Conservation (phyloP, 2,888 invertebrate species). For the Drosophila quasianomalipes region DNA sequence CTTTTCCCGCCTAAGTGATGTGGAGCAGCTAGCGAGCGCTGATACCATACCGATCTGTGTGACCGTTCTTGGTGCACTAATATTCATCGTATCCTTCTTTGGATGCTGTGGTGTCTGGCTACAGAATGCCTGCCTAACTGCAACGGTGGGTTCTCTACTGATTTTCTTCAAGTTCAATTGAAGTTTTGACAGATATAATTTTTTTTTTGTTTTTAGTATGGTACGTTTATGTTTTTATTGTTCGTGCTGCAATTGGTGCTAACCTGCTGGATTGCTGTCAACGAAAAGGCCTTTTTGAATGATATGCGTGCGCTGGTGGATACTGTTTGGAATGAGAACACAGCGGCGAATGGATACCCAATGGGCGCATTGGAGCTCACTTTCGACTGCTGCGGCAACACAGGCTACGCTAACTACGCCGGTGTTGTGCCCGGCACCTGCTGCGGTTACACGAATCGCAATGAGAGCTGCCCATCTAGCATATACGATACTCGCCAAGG, state of each 20-base stretch:
- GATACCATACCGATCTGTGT: constrained; percentile 88
- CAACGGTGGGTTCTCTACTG: constrained; percentile 88
- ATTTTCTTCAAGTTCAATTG: neutral
- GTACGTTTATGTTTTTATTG: constrained; percentile 89
- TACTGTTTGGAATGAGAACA: constrained; percentile 80
- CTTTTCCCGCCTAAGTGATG: constrained; percentile 86
- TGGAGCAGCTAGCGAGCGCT: constrained; percentile 85
- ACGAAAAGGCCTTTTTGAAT: constrained; percentile 86
- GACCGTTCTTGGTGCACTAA: constrained; percentile 89
- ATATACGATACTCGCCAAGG: constrained; percentile 52
- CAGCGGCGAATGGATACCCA: constrained; percentile 59
- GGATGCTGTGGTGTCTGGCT: constrained; percentile 96
- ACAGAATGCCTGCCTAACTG: constrained; percentile 94
- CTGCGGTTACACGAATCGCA: constrained; percentile 62
- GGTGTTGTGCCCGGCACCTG: constrained; percentile 69
- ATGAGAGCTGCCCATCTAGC: constrained; percentile 25
- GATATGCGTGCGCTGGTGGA: constrained; percentile 86
- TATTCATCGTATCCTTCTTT: constrained; percentile 93
- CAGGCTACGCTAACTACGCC: constrained; percentile 48
- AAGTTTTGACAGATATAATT: neutral
- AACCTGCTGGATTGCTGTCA: constrained; percentile 89
- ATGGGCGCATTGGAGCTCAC: constrained; percentile 79
- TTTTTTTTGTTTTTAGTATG: constrained; percentile 87
- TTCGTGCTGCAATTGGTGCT: constrained; percentile 91
- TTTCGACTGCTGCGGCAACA: constrained; percentile 77